Percentiles rank a stretch among this genome's conserved stretches.
These are phyloP conservation scores for Nannospalax galili DNA, from an alignment of 2,113 vertebrate species.

Conservation along the genomic window DNA sequence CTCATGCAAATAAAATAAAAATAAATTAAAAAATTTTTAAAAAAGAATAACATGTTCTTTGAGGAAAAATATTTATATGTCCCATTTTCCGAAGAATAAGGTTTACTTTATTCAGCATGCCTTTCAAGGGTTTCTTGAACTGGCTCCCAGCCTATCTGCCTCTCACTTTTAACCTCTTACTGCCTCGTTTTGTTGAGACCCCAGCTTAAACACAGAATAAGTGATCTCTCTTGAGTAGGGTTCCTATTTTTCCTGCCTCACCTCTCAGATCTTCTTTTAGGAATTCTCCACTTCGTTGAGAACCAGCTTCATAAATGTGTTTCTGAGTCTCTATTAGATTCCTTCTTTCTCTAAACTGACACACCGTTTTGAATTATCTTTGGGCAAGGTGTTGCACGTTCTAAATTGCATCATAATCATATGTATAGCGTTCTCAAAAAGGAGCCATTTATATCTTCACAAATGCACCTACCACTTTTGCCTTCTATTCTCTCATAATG, in stretches of 20 bases:
- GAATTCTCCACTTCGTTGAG: slow-evolving; percentile 4
- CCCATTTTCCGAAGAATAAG: not conserved
- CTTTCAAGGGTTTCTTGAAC: not conserved
- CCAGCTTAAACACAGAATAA: not conserved
- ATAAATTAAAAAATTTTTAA: too few species aligned
- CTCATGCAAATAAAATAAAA: too few species aligned
- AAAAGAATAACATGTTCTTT: slow-evolving; percentile 1
- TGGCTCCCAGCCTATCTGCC: not conserved
- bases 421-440: not conserved
- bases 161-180: not conserved
- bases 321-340: not conserved
- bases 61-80: slow-evolving; percentile 29
- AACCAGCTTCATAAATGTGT: not conserved
- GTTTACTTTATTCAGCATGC: not conserved
- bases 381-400: not conserved
- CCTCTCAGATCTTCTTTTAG: not conserved
- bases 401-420: not conserved
- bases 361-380: not conserved
- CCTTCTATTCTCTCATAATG: not conserved
- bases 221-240: not conserved
- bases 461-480: not conserved
- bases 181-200: not conserved
- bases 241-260: not conserved
- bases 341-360: not conserved
- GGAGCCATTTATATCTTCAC: not conserved